Evolutionary conservation across 2,113 vertebrate species (phyloP).

Genomic region (Ondatra zibethicus): DNA sequence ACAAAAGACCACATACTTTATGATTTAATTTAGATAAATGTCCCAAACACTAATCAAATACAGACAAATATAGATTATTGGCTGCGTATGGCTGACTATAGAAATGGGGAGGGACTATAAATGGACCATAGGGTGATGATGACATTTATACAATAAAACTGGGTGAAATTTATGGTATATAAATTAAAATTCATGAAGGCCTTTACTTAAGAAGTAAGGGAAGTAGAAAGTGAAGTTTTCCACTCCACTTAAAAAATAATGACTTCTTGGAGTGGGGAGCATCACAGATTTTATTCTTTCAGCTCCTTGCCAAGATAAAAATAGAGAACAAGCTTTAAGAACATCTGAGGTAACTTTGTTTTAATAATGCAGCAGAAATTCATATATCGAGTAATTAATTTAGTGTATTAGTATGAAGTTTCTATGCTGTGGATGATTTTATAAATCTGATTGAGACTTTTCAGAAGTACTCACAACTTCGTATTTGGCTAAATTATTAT

Average conservation of each 20-base stretch:
- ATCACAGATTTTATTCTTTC: slow-evolving; percentile 36
- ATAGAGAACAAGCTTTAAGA: slow-evolving; percentile 35
- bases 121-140: neutral
- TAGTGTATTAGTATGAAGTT: slow-evolving; percentile 22
- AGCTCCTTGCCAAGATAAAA: slow-evolving; percentile 50
- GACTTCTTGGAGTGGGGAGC: neutral
- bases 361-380: slow-evolving; percentile 17
- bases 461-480: slow-evolving; percentile 17
- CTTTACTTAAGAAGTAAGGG: neutral
- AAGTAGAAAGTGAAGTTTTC: neutral
- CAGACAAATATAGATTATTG: neutral
- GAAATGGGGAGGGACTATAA: neutral
- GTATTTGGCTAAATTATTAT: slow-evolving; percentile 22
- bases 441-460: slow-evolving; percentile 33
- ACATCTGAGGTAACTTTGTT: slow-evolving; percentile 1
- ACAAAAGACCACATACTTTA: neutral
- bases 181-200: neutral
- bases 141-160: slow-evolving; percentile 36
- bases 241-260: neutral
- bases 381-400: slow-evolving; percentile 19
- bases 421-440: slow-evolving; percentile 51
- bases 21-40: neutral
- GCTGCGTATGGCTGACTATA: neutral
- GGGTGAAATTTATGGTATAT: neutral
- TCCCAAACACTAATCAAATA: slow-evolving; percentile 12